Evolutionary conservation across 2,113 vertebrate species (phyloP).

Genomic region (Thermophis baileyi): DNA sequence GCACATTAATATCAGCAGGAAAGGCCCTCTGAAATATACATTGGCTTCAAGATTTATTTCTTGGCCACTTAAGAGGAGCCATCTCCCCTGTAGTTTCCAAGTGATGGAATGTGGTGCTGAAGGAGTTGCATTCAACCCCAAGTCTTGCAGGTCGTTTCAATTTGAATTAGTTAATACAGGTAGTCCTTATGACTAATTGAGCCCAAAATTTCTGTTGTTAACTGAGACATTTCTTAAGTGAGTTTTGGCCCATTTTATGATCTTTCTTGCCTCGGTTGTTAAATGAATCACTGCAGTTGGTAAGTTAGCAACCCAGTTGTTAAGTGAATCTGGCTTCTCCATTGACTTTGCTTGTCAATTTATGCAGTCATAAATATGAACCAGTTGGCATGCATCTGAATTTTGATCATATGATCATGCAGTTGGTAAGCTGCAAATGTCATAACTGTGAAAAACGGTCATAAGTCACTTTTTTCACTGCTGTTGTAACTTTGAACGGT

Average conservation of each 20-base stretch:
- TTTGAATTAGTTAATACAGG: not conserved
- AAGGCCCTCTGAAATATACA: not conserved
- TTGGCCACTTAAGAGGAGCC: not conserved
- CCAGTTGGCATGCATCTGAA: not conserved
- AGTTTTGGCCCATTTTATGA: not conserved
- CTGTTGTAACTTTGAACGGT: not conserved
- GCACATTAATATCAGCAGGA: not conserved
- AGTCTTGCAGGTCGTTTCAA: not conserved
- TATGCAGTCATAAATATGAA: not conserved
- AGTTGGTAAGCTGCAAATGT: not conserved
- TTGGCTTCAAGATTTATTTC: not conserved
- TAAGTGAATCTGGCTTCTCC: not conserved
- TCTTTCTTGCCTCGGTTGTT: not conserved
- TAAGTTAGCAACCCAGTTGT: not conserved
- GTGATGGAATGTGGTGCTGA: not conserved
- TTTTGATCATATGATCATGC: not conserved
- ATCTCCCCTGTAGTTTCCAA: not conserved
- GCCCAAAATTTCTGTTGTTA: not conserved
- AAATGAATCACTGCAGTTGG: not conserved
- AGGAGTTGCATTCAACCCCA: not conserved
- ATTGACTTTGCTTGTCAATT: not conserved
- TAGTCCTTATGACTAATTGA: not conserved
- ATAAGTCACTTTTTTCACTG: not conserved
- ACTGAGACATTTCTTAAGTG: not conserved
- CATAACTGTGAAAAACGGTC: not conserved